These are phyloP conservation scores for Cylloceria caligata DNA, from an alignment of 2,888 invertebrate species.

Conservation along the genomic window DNA sequence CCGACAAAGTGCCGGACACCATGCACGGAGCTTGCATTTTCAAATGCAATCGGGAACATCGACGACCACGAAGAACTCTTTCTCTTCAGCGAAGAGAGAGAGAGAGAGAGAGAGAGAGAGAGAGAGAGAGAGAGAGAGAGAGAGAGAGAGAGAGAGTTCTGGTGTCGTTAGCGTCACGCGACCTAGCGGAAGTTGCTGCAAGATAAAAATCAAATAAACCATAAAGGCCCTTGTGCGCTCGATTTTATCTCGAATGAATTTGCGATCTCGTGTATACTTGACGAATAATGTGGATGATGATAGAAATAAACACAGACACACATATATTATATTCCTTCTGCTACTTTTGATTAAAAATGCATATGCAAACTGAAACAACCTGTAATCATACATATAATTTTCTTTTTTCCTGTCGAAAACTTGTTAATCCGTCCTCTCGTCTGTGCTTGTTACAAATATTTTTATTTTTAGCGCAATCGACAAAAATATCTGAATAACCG, in stretches of 20 bases:
- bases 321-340: neutral
- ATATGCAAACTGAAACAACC: slow-evolving; percentile 25
- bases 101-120: slow-evolving; percentile 41
- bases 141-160: slow-evolving; percentile 40
- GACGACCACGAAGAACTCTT: slow-evolving; percentile 29
- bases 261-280: slow-evolving; percentile 16
- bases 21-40: slow-evolving; percentile 53
- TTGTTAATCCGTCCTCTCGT: neutral
- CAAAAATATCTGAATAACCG: slow-evolving; percentile 8
- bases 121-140: slow-evolving; percentile 41
- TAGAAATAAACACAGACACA: slow-evolving; percentile 20
- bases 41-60: slow-evolving; percentile 52
- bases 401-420: slow-evolving; percentile 8
- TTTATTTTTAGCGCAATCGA: slow-evolving; percentile 7
- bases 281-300: slow-evolving; percentile 61
- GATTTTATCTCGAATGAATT: slow-evolving; percentile 68
- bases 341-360: slow-evolving; percentile 31
- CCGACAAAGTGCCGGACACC: slow-evolving; percentile 58
- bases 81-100: slow-evolving; percentile 30
- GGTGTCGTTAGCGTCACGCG: slow-evolving; percentile 67
- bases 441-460: neutral
- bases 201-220: slow-evolving; percentile 77
- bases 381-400: neutral
- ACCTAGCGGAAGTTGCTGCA: slow-evolving; percentile 58
- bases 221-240: slow-evolving; percentile 50